A percentile compares a stretch with the other conserved stretches of the same genome.
Conservation (phyloP, 2,888 invertebrate species). For the Tetanocera ferruginea region DNA sequence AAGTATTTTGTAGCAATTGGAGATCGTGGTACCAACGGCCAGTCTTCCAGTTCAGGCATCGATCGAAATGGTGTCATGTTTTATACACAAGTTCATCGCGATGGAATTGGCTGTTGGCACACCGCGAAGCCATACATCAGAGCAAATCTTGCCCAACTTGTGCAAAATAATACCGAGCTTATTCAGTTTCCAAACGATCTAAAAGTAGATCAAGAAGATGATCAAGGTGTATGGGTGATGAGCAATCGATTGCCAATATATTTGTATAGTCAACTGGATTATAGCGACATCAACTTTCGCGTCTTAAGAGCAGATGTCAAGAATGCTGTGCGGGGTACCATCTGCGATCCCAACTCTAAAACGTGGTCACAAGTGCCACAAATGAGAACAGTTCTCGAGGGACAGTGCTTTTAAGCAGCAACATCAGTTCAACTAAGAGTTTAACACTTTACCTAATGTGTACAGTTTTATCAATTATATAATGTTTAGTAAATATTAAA, state of each 20-base stretch:
- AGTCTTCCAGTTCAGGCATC: constrained; percentile 81
- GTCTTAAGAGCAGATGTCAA: constrained; percentile 77
- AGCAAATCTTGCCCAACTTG: constrained; percentile 72
- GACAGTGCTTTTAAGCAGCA: constrained; percentile 52
- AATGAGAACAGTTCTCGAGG: constrained; percentile 51
- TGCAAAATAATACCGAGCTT: constrained; percentile 60
- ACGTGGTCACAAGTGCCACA: constrained; percentile 32
- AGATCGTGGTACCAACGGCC: constrained; percentile 73
- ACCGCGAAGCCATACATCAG: constrained; percentile 78
- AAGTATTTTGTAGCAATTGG: constrained; percentile 64
- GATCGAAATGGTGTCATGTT: constrained; percentile 80
- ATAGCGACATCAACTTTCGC: constrained; percentile 79
- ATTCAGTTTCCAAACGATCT: constrained; percentile 86
- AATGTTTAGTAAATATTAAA: no score
- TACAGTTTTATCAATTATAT: no score
- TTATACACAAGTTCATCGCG: constrained; percentile 82
- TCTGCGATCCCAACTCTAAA: constrained; percentile 76
- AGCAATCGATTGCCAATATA: constrained; percentile 82
- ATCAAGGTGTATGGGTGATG: constrained; percentile 82
- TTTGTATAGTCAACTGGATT: constrained; percentile 76
- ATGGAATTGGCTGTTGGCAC: constrained; percentile 86
- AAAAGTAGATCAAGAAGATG: constrained; percentile 78
- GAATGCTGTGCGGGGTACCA: constrained; percentile 76
- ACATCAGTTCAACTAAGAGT: no score
- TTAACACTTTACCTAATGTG: no score